These are phyloP conservation scores for Tetragnatha montana DNA, from an alignment of 2,888 invertebrate genomes.

Conservation along the genomic window DNA sequence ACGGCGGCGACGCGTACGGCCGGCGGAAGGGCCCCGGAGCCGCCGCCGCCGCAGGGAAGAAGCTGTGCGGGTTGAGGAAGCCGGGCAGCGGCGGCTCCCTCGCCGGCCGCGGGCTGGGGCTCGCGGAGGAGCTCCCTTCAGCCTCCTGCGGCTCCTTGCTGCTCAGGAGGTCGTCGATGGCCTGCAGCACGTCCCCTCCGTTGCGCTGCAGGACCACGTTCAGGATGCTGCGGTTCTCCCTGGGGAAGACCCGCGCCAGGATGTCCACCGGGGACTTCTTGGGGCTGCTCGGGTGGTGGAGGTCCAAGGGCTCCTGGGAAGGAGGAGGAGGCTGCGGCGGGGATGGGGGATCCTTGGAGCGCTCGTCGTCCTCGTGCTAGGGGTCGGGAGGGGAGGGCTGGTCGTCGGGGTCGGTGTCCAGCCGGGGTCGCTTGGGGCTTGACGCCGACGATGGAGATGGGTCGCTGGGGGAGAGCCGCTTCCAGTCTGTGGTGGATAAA, in stretches of 20 bases:
- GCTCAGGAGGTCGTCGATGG: slow-evolving; percentile 88
- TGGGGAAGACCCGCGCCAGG: slow-evolving; percentile 91
- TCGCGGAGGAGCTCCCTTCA: slow-evolving; percentile 42
- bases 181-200: slow-evolving; percentile 92
- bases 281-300: slow-evolving; percentile 21
- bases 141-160: slow-evolving; percentile 61
- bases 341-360: slow-evolving; percentile 22
- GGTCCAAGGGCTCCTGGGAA: slow-evolving; percentile 58
- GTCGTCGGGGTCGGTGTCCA: slow-evolving; percentile 50
- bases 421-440: slow-evolving; percentile 44
- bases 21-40: slow-evolving; percentile 54
- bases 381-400: slow-evolving; percentile 59
- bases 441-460: background rate
- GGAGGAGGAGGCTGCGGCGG: slow-evolving; percentile 9
- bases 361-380: slow-evolving; percentile 60
- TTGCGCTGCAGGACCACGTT: slow-evolving; percentile 89
- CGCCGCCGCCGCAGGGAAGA: slow-evolving; percentile 51
- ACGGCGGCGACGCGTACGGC: slow-evolving; percentile 55
- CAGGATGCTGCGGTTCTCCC: slow-evolving; percentile 88
- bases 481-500: slow-evolving; percentile 65
- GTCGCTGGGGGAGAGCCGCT: slow-evolving; percentile 53
- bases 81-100: slow-evolving; percentile 44
- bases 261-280: slow-evolving; percentile 83
- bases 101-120: slow-evolving; percentile 50
- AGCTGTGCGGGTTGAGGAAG: slow-evolving; percentile 30